Evolutionary conservation across 2,888 invertebrate species (phyloP), one percentile per base, ranked within the genome.

Genomic region (Cantharis rustica): DNA sequence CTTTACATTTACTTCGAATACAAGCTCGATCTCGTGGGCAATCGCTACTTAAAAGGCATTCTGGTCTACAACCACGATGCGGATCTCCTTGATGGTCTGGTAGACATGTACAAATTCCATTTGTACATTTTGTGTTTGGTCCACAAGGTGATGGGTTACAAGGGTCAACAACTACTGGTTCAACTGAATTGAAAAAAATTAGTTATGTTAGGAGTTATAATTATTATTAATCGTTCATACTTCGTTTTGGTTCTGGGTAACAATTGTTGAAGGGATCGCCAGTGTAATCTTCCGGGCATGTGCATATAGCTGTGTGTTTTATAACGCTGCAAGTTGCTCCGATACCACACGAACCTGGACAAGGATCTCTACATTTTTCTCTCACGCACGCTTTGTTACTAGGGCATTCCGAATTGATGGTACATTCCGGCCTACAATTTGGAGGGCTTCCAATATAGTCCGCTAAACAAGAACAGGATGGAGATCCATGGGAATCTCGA

Each of bases 101-200:
- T 77, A 94, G 84, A 86, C 96, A 96, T 62, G 92, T 90, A 85
- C 96, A 96, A 68, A 94, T 92, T 20, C 95, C 94, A 87, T 94
- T 93, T 83, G 92, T 92, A 85, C 96, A 96, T 82, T 93, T 89
- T 17, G 96, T 93, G 87, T 96, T 95, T 10, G 94, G 91, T n/a
- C 96, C 96, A 85, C 96, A 96, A 10, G 95, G 95, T 61, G 93
- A 93, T 74, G 95, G 95, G 85, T 92, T 91, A 85, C 95, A 95
- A 27, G 95, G 95, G 84, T 93, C 85, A 64, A 89, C 82, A 73
- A 83, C 81, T 80, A 85, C 80, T 82, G 88, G 78, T 80, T 81
- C 79, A 72, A 72, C 79, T 15, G 79, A 66, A 66, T 20, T 66
- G 15, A 9, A 17, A 68, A 72, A 20, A 27, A 26, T 61, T 16